Percentiles rank a stretch among this genome's conserved stretches.
Conservation (phyloP, 2,113 vertebrate genomes). For the Chroicocephalus ridibundus region DNA sequence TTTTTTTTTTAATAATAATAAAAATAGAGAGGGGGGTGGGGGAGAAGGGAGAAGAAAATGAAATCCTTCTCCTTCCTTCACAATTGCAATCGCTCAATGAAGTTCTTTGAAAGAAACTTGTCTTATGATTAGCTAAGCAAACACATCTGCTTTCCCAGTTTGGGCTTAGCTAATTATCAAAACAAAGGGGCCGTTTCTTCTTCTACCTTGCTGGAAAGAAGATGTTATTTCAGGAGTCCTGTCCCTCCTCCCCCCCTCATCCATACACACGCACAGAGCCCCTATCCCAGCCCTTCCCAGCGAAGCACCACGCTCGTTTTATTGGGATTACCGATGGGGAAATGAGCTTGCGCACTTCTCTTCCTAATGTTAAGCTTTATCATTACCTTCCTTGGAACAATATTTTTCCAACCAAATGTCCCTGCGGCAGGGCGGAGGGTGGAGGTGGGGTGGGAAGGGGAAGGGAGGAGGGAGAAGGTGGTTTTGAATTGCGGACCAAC, state of each 20-base stretch:
- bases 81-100: constrained; percentile 56
- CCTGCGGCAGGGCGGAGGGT: constrained; percentile 35
- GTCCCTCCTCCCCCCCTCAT: background rate
- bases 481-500: constrained; percentile 56
- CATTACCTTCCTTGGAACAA: constrained; percentile 76
- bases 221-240: constrained; percentile 78
- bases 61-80: background rate
- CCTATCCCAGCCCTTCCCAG: constrained; percentile 58
- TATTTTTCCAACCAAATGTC: constrained; percentile 77
- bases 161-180: constrained; percentile 77
- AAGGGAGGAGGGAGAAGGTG: constrained; percentile 20
- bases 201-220: constrained; percentile 76
- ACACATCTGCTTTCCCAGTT: constrained; percentile 81
- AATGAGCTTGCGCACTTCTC: constrained; percentile 74
- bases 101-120: constrained; percentile 75
- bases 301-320: constrained; percentile 68
- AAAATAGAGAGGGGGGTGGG: background rate
- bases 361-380: constrained; percentile 75
- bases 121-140: constrained; percentile 81
- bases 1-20: background rate
- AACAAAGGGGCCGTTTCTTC: constrained; percentile 74
- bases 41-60: background rate
- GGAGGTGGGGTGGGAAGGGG: constrained; percentile 40
- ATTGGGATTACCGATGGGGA: constrained; percentile 79
- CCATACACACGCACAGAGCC: background rate